Conservation (phyloP, 1,140 invertebrate genomes). For the Drosophila sucinea region DNA sequence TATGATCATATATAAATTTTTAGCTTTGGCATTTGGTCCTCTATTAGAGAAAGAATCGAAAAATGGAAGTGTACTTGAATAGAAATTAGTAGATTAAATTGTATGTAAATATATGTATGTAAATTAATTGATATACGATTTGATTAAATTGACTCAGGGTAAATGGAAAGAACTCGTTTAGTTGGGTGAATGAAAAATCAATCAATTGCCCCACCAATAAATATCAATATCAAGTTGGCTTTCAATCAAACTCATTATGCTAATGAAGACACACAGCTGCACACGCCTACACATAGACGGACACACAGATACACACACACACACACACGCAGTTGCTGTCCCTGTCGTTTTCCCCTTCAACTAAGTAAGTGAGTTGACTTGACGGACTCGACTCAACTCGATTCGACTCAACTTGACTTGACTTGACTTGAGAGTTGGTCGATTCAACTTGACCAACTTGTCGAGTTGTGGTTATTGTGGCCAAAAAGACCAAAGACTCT, state of each 20-base stretch:
- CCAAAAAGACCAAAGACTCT: conserved; percentile 7
- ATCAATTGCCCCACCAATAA: conserved; percentile 58
- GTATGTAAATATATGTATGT: no score
- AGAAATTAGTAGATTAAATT: no score
- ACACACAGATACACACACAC: conserved; percentile 9
- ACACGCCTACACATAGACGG: conserved; percentile 55
- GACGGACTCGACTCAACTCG: conserved; percentile 26
- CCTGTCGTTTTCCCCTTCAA: background rate
- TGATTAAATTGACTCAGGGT: background rate
- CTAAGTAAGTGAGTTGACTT: conserved; percentile 55
- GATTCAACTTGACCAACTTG: conserved; percentile 56
- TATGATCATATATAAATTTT: no score
- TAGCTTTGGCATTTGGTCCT: no score
- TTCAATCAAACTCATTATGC: conserved; percentile 76
- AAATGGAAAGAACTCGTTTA: background rate
- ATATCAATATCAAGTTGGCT: conserved; percentile 67
- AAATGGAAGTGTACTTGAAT: no score
- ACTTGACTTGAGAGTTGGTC: conserved; percentile 31
- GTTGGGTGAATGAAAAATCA: conserved; percentile 19
- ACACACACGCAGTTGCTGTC: conserved; percentile 1
- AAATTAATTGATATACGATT: background rate
- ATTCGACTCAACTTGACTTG: conserved; percentile 36
- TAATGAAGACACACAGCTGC: conserved; percentile 74
- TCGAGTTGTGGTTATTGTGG: conserved; percentile 55
- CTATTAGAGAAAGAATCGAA: no score